phyloP scores from a whole-genome alignment of 1,140 invertebrate genomes.

The Caenorhabditis tropicalis region DNA sequence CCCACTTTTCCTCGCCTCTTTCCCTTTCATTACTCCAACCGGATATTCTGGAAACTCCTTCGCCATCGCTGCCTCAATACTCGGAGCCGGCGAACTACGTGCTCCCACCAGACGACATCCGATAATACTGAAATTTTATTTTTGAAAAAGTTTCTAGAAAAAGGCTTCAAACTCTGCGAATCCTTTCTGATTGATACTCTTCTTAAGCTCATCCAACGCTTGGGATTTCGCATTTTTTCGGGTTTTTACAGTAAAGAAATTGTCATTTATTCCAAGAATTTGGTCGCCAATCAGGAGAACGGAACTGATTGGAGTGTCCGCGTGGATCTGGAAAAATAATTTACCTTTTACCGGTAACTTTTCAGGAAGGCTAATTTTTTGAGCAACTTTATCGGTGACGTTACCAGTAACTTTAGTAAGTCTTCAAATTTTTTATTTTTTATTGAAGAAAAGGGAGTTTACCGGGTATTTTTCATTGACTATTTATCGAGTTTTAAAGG shows the following conservation, averaged over 20 bases:
- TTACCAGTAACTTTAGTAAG: too few species aligned
- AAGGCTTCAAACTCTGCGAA: neutral
- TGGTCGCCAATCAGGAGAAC: neutral
- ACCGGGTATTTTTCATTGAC: too few species aligned
- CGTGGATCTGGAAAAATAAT: neutral
- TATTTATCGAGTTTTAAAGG: too few species aligned
- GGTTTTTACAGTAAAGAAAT: neutral
- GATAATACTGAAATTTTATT: neutral
- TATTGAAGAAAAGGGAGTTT: too few species aligned
- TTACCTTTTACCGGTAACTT: too few species aligned
- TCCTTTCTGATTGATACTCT: neutral
- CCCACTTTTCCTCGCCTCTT: neutral
- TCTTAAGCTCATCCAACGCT: neutral
- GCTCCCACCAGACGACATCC: neutral
- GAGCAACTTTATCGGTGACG: too few species aligned
- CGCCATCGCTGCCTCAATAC: neutral
- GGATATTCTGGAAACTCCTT: neutral
- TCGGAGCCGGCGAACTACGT: neutral
- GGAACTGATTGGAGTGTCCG: neutral
- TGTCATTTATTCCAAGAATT: neutral
- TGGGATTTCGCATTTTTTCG: neutral
- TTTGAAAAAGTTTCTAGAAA: neutral
- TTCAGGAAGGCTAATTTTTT: too few species aligned
- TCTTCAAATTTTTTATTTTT: too few species aligned
- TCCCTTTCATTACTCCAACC: conserved; percentile 4